Base-by-base conservation (phyloP, 2,113 vertebrate genomes). In the Nipponia nippon region DNA sequence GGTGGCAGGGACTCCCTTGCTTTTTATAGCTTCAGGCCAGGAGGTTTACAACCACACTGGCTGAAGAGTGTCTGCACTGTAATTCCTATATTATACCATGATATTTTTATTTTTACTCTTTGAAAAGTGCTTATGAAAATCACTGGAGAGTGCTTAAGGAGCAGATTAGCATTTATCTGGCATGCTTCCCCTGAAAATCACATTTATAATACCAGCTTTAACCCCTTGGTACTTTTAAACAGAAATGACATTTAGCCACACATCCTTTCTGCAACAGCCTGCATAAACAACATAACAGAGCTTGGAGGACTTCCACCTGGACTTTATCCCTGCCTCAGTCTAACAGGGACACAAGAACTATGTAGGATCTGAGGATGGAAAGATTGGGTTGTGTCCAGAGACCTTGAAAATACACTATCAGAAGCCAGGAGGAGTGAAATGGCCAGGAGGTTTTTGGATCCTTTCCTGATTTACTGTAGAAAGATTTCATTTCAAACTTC, bases 181-280 rank as follows among this genome's bases (percentile, higher is more conserved):
- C 32, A 75, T 38, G 62, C 29, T 78, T 80, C 16, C 52, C 34
- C 72, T 89, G 73, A 81, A 90, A 90, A 80, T 59, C 63, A 92
- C 91, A 95, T 97, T 96, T 95, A 87, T 77, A 91, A 87, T 95
- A 94, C 67, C 82, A 84, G 47, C 58, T 83, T 94, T 97, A 97
- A 97, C 94, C 95, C 89, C 75, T 94, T 93, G 58, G 36, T 83
- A 72, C 46, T 89, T 91, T 77, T 59, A 92, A 89, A 79, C 4
- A 70, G 76, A 82, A 96, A 9, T 84, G 80, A 94, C 93, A 95
- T 96, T 97, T 88, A 92, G 53, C 46, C 78, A 82, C 40, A 95
- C 91, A 87, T 78, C 80, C 47, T 67, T 66, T 87, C 87, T 93
- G 53, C 63, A 65, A 34, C 80, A 92, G 80, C 73, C 72, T 92